phyloP scores from a whole-genome alignment of 2,888 invertebrate genomes.

The Tenthredo mesomela region DNA sequence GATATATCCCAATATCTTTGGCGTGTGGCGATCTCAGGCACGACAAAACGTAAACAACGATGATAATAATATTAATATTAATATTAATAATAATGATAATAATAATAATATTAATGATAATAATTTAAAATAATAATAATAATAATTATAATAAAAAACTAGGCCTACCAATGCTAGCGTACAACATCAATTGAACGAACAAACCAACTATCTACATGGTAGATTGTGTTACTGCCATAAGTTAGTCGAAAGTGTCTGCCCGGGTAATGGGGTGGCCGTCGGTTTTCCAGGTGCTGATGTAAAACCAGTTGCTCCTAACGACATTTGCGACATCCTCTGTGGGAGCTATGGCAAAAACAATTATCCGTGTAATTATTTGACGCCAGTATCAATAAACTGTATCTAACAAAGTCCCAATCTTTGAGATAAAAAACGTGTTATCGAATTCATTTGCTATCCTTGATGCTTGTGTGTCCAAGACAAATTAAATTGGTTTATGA shows the following conservation, averaged over 20 bases:
- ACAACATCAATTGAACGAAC: constrained; percentile 70
- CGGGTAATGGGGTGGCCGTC: constrained; percentile 65
- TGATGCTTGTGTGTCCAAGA: neutral
- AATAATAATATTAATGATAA: constrained; percentile 11
- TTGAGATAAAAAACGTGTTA: neutral
- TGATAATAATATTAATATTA: neutral
- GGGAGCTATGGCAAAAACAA: constrained; percentile 72
- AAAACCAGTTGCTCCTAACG: constrained; percentile 73
- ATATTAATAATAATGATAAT: neutral
- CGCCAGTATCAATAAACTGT: neutral
- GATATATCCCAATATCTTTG: neutral
- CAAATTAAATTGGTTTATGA: neutral
- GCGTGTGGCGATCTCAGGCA: neutral
- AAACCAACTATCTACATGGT: constrained; percentile 64
- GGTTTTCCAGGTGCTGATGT: constrained; percentile 66
- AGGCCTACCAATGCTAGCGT: constrained; percentile 59
- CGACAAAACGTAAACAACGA: constrained; percentile 7
- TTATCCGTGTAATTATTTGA: neutral
- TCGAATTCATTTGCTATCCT: neutral
- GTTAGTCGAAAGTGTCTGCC: constrained; percentile 75
- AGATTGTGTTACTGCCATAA: constrained; percentile 75
- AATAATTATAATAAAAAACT: constrained; percentile 25
- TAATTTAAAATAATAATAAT: neutral
- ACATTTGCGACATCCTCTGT: constrained; percentile 80
- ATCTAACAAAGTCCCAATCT: neutral